Base-by-base conservation (phyloP, 2,888 invertebrate species). In the Euphydryas editha region DNA sequence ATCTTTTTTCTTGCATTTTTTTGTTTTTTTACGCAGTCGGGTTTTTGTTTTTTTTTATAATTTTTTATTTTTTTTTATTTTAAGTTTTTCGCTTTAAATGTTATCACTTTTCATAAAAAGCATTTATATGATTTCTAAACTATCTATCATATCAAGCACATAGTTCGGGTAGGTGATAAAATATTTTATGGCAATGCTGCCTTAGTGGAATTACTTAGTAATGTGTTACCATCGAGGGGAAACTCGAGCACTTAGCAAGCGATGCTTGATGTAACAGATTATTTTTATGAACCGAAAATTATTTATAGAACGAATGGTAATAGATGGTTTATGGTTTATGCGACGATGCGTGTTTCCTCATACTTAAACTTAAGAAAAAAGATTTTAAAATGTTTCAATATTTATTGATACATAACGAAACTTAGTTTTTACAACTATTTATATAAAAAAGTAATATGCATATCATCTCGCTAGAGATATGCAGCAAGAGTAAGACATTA, bases 231-330 rank as follows among this genome's bases (percentile, higher is more conserved):
- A 46, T 59, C 20, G 21, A 59, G 59, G 59, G 59, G 46, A 59
- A 42, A 47, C 46, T 59, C 36, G 46, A 18, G 30, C 57, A 58
- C 58, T 63, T 63, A 63, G 30, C 15, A 36, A 59, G 13, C 37
- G 39, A 44, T 30, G 42, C 44, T 37, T 42, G 58, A 39, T 62
- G 46, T 56, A 63, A 59, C 49, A 68, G 57, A 61, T 70, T 67
- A 72, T 56, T 72, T 70, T 70, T 65, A 66, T 65, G 49, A 46
- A 67, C 68, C 51, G 21, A 66, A 64, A 55, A 71, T 76, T 81
- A 84, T 84, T 83, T 82, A 82, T 83, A 82, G 81, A 83, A 78
- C 74, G 72, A 73, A 70, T 75, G 75, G 54, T 79, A 78, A 81
- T 79, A 74, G 73, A 75, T 65, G 71, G 74, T 79, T 77, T 76